These are phyloP conservation scores for Eulemur rubriventer DNA, from an alignment of 2,797 vertebrate species.

Conservation along the genomic window DNA sequence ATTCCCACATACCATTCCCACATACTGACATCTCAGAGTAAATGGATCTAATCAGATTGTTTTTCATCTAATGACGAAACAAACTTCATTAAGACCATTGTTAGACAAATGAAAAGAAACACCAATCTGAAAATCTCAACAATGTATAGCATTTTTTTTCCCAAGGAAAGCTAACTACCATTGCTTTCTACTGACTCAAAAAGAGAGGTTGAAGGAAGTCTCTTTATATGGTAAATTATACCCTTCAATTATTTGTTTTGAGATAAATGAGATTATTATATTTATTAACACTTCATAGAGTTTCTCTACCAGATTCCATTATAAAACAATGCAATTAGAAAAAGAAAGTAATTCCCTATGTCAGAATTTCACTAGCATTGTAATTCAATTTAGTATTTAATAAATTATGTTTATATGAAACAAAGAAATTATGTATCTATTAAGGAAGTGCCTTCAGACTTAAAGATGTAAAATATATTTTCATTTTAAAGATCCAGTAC, in stretches of 20 bases:
- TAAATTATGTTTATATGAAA: conserved; percentile 57
- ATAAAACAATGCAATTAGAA: conserved; percentile 23
- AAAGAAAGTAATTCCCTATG: conserved; percentile 20
- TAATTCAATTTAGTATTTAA: conserved; percentile 57
- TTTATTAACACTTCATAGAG: conserved; percentile 61
- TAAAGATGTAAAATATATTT: conserved; percentile 45
- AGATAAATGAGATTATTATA: conserved; percentile 59
- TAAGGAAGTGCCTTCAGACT: not conserved
- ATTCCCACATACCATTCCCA: not conserved
- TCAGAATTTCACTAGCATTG: not conserved
- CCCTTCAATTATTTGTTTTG: conserved; percentile 18
- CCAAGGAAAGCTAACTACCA: not conserved
- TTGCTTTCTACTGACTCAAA: not conserved
- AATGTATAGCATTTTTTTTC: not conserved
- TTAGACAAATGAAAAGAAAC: not conserved
- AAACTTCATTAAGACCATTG: not conserved
- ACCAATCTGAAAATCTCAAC: not conserved
- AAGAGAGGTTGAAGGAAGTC: not conserved
- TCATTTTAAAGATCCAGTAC: not conserved
- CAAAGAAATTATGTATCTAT: conserved; percentile 31
- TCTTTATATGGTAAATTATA: conserved; percentile 2
- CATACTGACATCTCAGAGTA: not conserved
- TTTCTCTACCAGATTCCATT: conserved; percentile 42
- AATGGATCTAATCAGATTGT: not conserved
- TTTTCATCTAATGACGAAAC: not conserved